These are phyloP conservation scores for Meloe dianella DNA, from an alignment of 2,888 invertebrate species.

Conservation along the genomic window DNA sequence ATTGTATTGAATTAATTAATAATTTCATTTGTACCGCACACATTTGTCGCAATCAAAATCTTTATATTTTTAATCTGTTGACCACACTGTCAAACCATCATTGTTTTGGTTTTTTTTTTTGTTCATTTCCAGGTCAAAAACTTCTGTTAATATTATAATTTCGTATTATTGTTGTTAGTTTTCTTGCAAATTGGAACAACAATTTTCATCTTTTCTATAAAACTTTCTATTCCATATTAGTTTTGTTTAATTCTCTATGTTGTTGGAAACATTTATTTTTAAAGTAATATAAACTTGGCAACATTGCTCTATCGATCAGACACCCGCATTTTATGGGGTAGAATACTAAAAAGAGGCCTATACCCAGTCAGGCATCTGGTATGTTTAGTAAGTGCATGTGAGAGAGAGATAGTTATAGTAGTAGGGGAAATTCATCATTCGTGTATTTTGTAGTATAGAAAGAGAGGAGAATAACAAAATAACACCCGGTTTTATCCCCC, in stretches of 20 bases:
- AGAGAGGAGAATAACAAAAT: not conserved
- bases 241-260: not conserved
- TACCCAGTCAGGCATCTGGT: not conserved
- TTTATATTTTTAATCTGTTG: no score
- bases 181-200: no score
- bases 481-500: not conserved
- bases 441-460: not conserved
- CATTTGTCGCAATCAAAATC: no score
- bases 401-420: not conserved
- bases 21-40: no score
- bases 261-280: constrained; percentile 5
- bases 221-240: constrained; percentile 4
- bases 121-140: no score
- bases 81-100: no score
- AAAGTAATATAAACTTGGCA: constrained; percentile 36
- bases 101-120: no score
- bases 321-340: constrained; percentile 45
- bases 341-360: constrained; percentile 24
- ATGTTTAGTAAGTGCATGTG: not conserved
- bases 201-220: not conserved
- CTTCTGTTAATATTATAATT: no score
- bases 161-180: no score
- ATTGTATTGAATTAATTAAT: no score
- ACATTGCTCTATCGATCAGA: constrained; percentile 46
- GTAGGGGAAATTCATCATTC: not conserved